Percentiles rank a stretch among this genome's conserved stretches.
phyloP scores from a whole-genome alignment of 2,113 vertebrate genomes.

The Archocentrus centrarchus region DNA sequence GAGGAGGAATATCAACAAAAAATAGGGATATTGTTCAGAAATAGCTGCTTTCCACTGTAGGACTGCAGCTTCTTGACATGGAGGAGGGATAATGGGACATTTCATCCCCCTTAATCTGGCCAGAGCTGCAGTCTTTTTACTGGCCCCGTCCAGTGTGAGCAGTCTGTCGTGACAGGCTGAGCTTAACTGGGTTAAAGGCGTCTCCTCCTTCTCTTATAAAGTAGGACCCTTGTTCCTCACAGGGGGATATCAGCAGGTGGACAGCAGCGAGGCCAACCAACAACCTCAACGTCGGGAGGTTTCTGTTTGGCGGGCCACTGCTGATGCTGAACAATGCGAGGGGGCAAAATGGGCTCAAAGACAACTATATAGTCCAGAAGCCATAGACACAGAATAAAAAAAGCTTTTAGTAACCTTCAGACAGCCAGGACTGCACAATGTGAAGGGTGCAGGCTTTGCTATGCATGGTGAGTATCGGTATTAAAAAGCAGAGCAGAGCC shows the following conservation, averaged over 20 bases:
- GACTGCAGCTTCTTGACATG: conserved; percentile 50
- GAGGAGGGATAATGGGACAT: conserved; percentile 60
- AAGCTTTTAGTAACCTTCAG: conserved; percentile 46
- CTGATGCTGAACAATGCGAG: conserved; percentile 45
- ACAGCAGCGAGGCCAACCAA: conserved; percentile 50
- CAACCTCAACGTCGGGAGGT: conserved; percentile 36
- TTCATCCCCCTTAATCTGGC: conserved; percentile 48
- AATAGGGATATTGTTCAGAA: conserved; percentile 67
- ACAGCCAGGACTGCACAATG: conserved; percentile 24
- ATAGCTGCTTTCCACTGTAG: conserved; percentile 61
- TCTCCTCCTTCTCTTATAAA: conserved; percentile 41
- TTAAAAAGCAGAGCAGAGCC: conserved; percentile 51
- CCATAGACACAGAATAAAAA: conserved; percentile 36
- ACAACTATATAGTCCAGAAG: conserved; percentile 33
- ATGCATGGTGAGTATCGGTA: conserved; percentile 30
- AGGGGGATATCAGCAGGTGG: conserved; percentile 25
- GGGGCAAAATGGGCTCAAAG: conserved; percentile 46
- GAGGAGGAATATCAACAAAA: conserved; percentile 44
- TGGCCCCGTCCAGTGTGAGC: not conserved
- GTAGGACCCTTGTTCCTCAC: conserved; percentile 35
- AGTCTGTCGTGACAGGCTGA: not conserved
- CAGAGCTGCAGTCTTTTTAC: conserved; percentile 23
- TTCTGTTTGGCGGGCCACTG: conserved; percentile 33
- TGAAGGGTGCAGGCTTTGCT: conserved; percentile 42
- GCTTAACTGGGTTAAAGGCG: conserved; percentile 51